These are phyloP conservation scores for Cabera pusaria DNA, from an alignment of 2,888 invertebrate genomes.

Conservation along the genomic window DNA sequence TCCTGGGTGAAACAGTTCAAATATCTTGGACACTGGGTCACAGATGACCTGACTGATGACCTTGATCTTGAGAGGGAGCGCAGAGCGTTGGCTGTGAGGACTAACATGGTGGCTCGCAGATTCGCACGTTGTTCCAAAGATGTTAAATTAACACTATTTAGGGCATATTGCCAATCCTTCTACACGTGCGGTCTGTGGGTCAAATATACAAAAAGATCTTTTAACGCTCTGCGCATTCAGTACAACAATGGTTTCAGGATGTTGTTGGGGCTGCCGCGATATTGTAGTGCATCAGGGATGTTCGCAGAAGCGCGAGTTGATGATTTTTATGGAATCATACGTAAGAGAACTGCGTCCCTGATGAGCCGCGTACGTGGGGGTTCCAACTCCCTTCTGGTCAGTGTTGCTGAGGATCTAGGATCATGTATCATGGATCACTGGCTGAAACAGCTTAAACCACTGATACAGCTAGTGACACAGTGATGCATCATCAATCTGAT, in stretches of 20 bases:
- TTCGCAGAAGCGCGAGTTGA: not conserved
- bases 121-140: not conserved
- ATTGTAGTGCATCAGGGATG: no score
- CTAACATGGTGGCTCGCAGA: not conserved
- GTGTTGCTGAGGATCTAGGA: no score
- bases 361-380: not conserved
- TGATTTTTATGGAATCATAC: not conserved
- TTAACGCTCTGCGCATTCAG: constrained; percentile 1
- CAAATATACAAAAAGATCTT: not conserved
- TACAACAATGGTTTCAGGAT: constrained; percentile 8
- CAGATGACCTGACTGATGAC: not conserved
- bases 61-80: not conserved
- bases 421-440: no score
- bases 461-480: no score
- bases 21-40: not conserved
- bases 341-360: not conserved
- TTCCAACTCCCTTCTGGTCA: not conserved
- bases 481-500: no score
- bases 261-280: constrained; percentile 8
- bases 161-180: not conserved
- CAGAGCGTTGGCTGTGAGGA: no score
- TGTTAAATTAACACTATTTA: not conserved
- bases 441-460: no score
- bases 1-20: not conserved
- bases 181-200: constrained; percentile 2